phyloP scores from a whole-genome alignment of 2,797 vertebrate genomes.

The Silurus aristotelis region DNA sequence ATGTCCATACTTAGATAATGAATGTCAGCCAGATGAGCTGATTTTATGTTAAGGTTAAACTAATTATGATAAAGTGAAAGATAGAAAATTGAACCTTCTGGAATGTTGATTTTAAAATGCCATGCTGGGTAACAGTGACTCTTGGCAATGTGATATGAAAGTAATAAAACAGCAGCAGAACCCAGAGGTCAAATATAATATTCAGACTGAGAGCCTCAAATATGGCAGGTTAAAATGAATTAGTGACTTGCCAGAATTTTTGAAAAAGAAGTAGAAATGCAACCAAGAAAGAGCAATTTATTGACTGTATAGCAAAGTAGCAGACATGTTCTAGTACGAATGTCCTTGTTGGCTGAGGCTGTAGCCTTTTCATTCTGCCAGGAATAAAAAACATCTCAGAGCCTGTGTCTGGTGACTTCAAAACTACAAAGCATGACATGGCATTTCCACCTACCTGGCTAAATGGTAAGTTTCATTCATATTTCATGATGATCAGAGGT shows the following conservation, averaged over 20 bases:
- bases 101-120: not conserved
- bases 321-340: not conserved
- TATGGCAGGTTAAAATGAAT: not conserved
- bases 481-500: not conserved
- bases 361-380: not conserved
- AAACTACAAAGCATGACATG: not conserved
- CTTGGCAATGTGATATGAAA: not conserved
- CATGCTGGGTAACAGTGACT: not conserved
- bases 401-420: constrained; percentile 1
- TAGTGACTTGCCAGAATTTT: not conserved
- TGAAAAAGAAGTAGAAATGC: not conserved
- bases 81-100: not conserved
- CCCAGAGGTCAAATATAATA: not conserved
- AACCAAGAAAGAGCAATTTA: not conserved
- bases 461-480: not conserved
- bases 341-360: not conserved
- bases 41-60: not conserved
- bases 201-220: not conserved
- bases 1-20: not conserved
- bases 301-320: not conserved
- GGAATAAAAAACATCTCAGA: not conserved
- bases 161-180: not conserved
- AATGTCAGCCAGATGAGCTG: not conserved
- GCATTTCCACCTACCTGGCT: not conserved
- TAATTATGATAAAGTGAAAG: not conserved